phyloP scores from a whole-genome alignment of 1,140 invertebrate species.

The Meloidogyne floridensis region DNA sequence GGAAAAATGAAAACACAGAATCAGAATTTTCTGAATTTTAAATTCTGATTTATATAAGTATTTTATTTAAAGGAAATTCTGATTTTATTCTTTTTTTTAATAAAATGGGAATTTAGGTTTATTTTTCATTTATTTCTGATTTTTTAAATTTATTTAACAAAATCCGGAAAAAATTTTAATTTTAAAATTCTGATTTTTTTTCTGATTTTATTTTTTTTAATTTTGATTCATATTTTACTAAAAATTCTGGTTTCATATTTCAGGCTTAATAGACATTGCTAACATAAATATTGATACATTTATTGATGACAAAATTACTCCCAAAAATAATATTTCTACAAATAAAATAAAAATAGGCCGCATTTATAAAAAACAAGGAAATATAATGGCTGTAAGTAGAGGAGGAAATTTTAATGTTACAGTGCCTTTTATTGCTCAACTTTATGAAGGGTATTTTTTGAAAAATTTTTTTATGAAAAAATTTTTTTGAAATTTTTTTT shows the following conservation, averaged over 20 bases:
- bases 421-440: constrained; percentile 43
- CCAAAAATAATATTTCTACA: neutral
- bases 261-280: constrained; percentile 43
- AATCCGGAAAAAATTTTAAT: too few species aligned
- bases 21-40: too few species aligned
- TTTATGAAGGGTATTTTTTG: constrained; percentile 42
- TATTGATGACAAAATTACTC: constrained; percentile 8
- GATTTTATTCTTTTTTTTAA: too few species aligned
- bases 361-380: constrained; percentile 28
- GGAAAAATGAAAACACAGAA: too few species aligned
- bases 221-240: neutral
- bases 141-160: too few species aligned
- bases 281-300: constrained; percentile 45
- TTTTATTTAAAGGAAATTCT: too few species aligned
- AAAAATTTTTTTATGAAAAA: neutral
- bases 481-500: neutral
- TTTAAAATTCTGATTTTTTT: too few species aligned
- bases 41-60: too few species aligned
- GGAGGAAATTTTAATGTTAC: constrained; percentile 56
- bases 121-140: too few species aligned
- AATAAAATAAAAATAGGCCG: neutral
- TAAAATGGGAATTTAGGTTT: too few species aligned
- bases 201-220: too few species aligned
- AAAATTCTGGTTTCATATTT: neutral
- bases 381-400: constrained; percentile 56